These are phyloP conservation scores for Dyspetes luteomarginatus DNA, from an alignment of 2,888 invertebrate species.

Conservation along the genomic window DNA sequence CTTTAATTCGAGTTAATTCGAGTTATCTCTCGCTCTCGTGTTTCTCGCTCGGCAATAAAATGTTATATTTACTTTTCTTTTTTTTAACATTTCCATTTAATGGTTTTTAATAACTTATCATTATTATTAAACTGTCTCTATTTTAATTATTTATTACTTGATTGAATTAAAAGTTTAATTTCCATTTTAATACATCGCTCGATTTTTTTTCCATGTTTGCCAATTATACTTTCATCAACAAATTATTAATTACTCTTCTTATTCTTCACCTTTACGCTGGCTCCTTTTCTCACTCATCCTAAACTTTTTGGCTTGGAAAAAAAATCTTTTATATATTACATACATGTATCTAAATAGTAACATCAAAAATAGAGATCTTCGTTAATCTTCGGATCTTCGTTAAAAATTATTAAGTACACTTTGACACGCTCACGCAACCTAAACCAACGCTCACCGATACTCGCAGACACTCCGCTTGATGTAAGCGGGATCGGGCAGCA, in stretches of 20 bases:
- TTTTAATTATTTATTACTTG: too few species aligned
- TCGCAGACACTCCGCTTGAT: neutral
- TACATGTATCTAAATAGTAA: neutral
- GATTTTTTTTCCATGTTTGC: too few species aligned
- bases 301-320: neutral
- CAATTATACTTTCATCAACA: neutral
- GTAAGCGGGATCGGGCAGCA: too few species aligned
- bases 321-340: neutral
- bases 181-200: too few species aligned
- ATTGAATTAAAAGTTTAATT: too few species aligned
- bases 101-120: too few species aligned
- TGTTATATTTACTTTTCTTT: neutral
- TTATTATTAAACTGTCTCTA: too few species aligned
- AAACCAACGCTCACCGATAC: neutral
- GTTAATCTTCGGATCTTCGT: too few species aligned
- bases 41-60: neutral
- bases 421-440: too few species aligned
- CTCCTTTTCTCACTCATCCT: conserved; percentile 42
- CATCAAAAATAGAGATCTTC: too few species aligned
- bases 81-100: neutral
- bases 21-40: neutral
- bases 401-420: too few species aligned
- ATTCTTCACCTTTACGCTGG: conserved; percentile 42
- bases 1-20: too few species aligned
- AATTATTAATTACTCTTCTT: neutral